Evolutionary conservation across 2,888 invertebrate genomes (phyloP).

Genomic region (Buathra laborator): DNA sequence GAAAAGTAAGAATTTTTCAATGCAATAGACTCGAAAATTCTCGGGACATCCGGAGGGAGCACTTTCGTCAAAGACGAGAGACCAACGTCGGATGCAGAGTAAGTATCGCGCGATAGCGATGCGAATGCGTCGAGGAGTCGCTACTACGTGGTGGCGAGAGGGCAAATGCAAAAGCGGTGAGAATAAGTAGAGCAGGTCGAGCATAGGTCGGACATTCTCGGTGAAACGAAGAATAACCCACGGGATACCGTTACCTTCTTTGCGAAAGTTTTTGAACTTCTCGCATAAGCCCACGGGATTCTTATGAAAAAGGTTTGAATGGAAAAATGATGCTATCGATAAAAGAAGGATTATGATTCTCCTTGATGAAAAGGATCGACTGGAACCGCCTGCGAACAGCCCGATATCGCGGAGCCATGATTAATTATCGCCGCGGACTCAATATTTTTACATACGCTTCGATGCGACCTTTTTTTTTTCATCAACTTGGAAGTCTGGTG

Average conservation of each 20-base stretch:
- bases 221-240: neutral
- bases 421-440: constrained; percentile 24
- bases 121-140: neutral
- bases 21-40: neutral
- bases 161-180: neutral
- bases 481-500: neutral
- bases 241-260: neutral
- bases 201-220: neutral
- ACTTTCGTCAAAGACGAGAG: neutral
- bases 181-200: constrained; percentile 3
- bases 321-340: constrained; percentile 24
- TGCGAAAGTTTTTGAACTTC: neutral
- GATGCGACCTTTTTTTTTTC: neutral
- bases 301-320: constrained; percentile 14
- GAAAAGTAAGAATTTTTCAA: neutral
- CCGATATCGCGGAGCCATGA: constrained; percentile 11
- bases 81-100: neutral
- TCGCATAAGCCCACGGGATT: neutral
- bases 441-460: constrained; percentile 3
- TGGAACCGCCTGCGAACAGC: constrained; percentile 4
- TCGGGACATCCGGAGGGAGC: neutral
- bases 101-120: neutral
- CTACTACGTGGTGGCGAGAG: neutral
- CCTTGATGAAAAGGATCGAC: constrained; percentile 3
- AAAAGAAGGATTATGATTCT: constrained; percentile 25